Percentiles rank a stretch among this genome's conserved stretches.
Conservation (phyloP, 2,797 vertebrate species). For the Channallabes apus region DNA sequence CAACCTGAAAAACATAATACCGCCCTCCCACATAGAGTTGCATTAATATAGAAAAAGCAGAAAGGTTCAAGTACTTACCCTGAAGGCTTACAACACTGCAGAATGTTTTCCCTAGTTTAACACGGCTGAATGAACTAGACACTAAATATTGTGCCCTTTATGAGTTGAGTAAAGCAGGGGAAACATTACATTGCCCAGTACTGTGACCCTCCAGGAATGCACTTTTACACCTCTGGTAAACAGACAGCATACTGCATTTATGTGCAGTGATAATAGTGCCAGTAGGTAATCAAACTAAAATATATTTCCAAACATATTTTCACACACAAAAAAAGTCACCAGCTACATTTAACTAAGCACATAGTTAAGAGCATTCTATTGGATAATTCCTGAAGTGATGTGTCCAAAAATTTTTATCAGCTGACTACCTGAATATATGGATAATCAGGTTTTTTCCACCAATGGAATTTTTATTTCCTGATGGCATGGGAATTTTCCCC, state of each 20-base stretch:
- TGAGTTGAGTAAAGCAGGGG: background rate
- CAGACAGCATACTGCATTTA: background rate
- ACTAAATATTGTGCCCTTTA: constrained; percentile 26
- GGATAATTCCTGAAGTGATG: no score
- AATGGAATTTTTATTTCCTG: no score
- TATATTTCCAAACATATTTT: no score
- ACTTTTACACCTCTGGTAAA: background rate
- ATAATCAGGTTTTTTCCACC: no score
- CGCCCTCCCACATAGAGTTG: no score
- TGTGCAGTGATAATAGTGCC: background rate
- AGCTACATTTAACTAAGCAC: no score
- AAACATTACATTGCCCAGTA: background rate
- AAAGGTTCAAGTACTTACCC: background rate
- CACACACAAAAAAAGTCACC: no score
- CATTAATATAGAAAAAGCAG: background rate
- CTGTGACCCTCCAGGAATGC: constrained; percentile 4
- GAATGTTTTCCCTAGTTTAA: background rate
- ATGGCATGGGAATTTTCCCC: no score
- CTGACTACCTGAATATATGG: no score
- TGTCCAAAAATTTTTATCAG: no score
- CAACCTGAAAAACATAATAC: no score
- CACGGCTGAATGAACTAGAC: constrained; percentile 12
- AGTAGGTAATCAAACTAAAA: background rate
- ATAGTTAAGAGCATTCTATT: no score
- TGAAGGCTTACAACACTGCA: background rate